Base-by-base conservation (phyloP, 2,888 invertebrate species). In the Coenonympha arcania region DNA sequence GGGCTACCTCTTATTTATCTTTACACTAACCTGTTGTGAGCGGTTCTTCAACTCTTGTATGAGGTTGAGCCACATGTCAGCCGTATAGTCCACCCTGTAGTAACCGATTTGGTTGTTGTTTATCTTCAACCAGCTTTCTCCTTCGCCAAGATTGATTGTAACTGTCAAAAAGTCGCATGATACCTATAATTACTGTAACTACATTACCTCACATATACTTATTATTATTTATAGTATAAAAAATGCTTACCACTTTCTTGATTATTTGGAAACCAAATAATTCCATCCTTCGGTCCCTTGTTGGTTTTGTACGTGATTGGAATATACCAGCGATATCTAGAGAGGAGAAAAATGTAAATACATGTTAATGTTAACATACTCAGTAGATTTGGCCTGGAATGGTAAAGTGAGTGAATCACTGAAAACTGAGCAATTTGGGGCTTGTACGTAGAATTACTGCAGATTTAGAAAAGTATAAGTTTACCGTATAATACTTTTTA, bases 81-180 rank as follows among this genome's bases (percentile, higher is more conserved):
- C 57, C 0, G 90, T 87, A 69, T 98, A 97, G 69, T 95, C 95
- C 0, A 97, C 95, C 50, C 95, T 88, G 74, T 95, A 98, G 74
- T 92, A 97, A 0, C 97, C 96, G 8, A 92, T 87, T 87, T 96
- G 94, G 58, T 93, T 88, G 54, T 90, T 89, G 73, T 98, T 98
- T 48, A 97, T 88, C 80, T 97, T 97, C 9, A 96, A 76, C 93
- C 94, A 95, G 1, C 52, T 59, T 9, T 73, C 78, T 1, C 61
- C 73, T 3, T 65, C 62, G 2, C 62, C 63, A 1, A 78, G 51
- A 0, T 76, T 75, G n/a, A 93, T 68, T 37, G 68, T 81, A n/a
- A 91, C 90, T 91, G 68, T 36, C 15, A 47, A 31, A 41, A 33
- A 3, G 31, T n/a, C n/a, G n/a, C n/a, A n/a, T n/a, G n/a, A n/a